phyloP scores from a whole-genome alignment of 2,797 vertebrate genomes.

The Rhinella marina region DNA sequence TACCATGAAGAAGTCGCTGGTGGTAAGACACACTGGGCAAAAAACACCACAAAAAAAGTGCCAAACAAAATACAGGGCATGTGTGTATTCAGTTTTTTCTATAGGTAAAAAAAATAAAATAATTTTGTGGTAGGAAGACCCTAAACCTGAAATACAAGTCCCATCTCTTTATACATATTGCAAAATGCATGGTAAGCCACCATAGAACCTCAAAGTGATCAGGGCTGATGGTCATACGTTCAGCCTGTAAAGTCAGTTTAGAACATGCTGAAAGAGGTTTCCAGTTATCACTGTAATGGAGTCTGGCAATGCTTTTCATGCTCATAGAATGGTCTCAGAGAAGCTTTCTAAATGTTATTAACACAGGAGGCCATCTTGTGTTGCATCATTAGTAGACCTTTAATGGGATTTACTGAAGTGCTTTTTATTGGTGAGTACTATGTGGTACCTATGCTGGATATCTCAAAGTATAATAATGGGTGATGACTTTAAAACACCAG shows the following conservation, averaged over 20 bases:
- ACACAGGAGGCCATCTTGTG: neutral
- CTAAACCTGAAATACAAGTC: neutral
- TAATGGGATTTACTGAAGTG: conserved; percentile 17
- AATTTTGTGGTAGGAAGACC: too few species aligned
- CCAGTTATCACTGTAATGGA: neutral
- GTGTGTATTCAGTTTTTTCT: too few species aligned
- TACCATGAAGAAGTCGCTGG: too few species aligned
- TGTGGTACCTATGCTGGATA: neutral
- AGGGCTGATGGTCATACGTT: neutral
- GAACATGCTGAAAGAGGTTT: neutral
- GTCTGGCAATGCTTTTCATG: neutral
- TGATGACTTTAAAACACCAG: neutral
- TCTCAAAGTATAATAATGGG: neutral
- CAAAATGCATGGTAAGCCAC: too few species aligned
- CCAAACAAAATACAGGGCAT: too few species aligned
- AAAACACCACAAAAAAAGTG: too few species aligned
- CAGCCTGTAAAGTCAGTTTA: neutral
- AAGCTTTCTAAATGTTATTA: conserved; percentile 22
- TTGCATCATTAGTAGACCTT: neutral
- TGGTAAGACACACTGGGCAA: too few species aligned
- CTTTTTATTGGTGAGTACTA: neutral
- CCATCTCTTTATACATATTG: too few species aligned
- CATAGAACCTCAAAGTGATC: neutral
- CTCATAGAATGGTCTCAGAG: neutral
- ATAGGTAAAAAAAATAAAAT: too few species aligned